Evolutionary conservation across 1,140 invertebrate genomes (phyloP), one percentile per base, ranked within the genome.

Genomic region (Cyclargus thomasi): DNA sequence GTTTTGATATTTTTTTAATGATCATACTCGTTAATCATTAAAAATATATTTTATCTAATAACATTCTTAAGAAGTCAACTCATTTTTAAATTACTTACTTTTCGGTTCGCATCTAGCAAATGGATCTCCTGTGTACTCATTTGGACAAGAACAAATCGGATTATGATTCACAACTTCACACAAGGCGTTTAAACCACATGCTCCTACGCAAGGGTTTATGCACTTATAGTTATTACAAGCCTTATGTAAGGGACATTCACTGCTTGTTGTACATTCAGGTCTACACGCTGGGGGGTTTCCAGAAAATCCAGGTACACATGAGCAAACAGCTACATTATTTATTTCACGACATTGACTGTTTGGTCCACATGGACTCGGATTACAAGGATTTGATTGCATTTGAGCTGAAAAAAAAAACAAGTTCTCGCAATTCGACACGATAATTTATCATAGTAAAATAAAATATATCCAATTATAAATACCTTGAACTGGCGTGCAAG

Each of bases 211-310:
- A 35, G 95, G 94, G 81, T 95, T 91, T 4, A 92, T 86, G 79
- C 95, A 95, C 86, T 93, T 95, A 68, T 93, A 92, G 77, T 94
- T 94, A 62, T 92, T 92, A 74, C 94, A 95, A 20, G 94, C 93
- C 70, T 91, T 90, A 74, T 93, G 92, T 20, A 90, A 77, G 65
- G 91, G 73, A 81, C 94, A 95, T 80, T 95, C 94, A 14, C 92
- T 87, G 74, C 94, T 94, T 1, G 92, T 90, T 20, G 93, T 91
- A 82, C 95, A 95, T 84, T 95, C 94, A 7, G 93, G 93, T 81
- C 93, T 82, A 75, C 94, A 95, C 62, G 91, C 85, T 68, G 94
- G 94, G 62, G 95, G 94, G 79, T 92, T 92, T 77, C 95, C 95
- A 7, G 91, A 90, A 79, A 92, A 95, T 47, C 92, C 93, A 39